Evolutionary conservation across 2,888 invertebrate species (phyloP), one percentile per base, ranked within the genome.

Genomic region (Allophyes oxyacanthae): DNA sequence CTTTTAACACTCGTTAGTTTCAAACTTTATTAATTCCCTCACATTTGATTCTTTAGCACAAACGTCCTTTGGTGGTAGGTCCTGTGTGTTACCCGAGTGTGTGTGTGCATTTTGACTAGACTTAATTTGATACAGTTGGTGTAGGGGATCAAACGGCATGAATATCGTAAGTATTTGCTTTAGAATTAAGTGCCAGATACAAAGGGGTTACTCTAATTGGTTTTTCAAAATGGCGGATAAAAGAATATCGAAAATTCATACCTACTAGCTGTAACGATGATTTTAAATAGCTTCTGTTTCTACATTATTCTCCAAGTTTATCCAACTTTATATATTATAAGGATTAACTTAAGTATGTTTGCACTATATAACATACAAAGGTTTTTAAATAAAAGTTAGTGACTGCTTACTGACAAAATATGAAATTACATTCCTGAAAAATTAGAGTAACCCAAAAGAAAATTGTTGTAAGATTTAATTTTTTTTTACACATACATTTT

Each of bases 91-190:
- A 81, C 78, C 84, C 83, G 79, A 82, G 88, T 88, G 88, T 83
- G 79, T 59, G 61, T 73, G 73, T 86, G 86, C 83, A 85, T 84
- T 81, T 82, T 82, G 81, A 82, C 81, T 83, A 82, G 79, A 69
- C 34, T 51, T 80, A 72, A 67, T 73, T 56, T 62, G 49, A 69
- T 80, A 89, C 90, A 92, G 92, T 91, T 92, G 93, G 93, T 94
- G 89, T 86, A 84, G 87, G 91, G 66, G 92, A 91, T 88, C 90
- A 91, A 90, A 84, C 56, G 67, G 77, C 75, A 75, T 75, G 77
- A 62, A 15, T 69, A 62, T 64, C 75, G 77, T 77, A 77, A 77
- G 77, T 77, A 77, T 77, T 63, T 60, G 77, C 75, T 75, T 76
- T 69, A 70, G 60, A 49, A 6, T 60, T 76, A 73, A 61, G 69